Base-by-base conservation (phyloP, 1,140 invertebrate species). In the Orussus abietinus region DNA sequence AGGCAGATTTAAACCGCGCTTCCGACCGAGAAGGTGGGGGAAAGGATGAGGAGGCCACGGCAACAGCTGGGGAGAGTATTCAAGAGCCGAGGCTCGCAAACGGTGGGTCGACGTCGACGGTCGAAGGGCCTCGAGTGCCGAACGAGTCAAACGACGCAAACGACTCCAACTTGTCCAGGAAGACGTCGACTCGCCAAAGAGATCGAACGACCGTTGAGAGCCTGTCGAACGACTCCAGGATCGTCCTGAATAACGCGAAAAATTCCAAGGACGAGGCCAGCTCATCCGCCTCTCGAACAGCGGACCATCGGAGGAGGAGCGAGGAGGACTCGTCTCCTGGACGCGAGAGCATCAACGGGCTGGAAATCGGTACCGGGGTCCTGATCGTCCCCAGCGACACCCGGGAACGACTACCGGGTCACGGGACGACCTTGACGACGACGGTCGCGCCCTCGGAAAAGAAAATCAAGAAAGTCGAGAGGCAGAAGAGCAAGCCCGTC, bases 241-340 rank as follows among this genome's bases (percentile, higher is more conserved):
- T n/a, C n/a, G n/a, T n/a, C n/a, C n/a, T n/a, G n/a, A n/a, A n/a
- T n/a, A n/a, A n/a, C n/a, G n/a, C n/a, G n/a, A n/a, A n/a, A n/a
- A n/a, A n/a, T n/a, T n/a, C n/a, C n/a, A n/a, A n/a, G n/a, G n/a
- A n/a, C n/a, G n/a, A n/a, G n/a, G n/a, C n/a, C n/a, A n/a, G n/a
- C n/a, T n/a, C n/a, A n/a, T n/a, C n/a, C n/a, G n/a, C n/a, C n/a
- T n/a, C n/a, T n/a, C n/a, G 80, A 50, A 69, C 67, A 9, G 78
- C 80, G 40, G 69, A 74, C 53, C 72, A 74, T 34, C 77, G 79
- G 48, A 45, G 79, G 45, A 76, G 74, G 38, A 63, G 77, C 44
- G 77, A 77, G 11, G 74, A 78, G 57, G 74, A 80, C 65, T 77
- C 77, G 15, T 80, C 81, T 55, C 68, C 77, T 32, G 77, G 77